These are phyloP conservation scores for Mantis religiosa DNA, from an alignment of 2,888 invertebrate species.

Conservation along the genomic window DNA sequence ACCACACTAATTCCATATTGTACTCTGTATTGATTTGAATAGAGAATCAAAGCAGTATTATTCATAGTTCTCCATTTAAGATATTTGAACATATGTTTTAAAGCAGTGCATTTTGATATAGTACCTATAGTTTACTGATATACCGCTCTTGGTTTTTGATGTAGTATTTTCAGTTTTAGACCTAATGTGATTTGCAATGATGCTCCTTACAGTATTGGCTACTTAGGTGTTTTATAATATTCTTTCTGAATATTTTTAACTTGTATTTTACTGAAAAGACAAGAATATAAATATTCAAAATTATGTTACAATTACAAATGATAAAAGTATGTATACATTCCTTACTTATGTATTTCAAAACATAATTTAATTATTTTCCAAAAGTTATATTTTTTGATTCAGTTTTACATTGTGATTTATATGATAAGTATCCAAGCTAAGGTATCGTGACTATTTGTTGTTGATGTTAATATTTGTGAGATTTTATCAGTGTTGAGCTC, in stretches of 20 bases:
- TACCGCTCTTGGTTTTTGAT: neutral
- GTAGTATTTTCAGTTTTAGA: too few species aligned
- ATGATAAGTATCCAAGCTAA: neutral
- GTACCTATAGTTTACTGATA: too few species aligned
- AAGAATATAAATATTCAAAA: neutral
- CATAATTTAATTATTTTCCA: neutral
- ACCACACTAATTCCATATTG: too few species aligned
- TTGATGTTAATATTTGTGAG: slow-evolving; percentile 19
- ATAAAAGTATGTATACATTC: neutral
- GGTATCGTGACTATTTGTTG: slow-evolving; percentile 10
- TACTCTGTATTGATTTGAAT: too few species aligned
- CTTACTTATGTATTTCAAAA: neutral
- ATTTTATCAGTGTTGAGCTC: slow-evolving; percentile 21
- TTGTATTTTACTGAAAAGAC: neutral
- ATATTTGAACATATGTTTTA: too few species aligned
- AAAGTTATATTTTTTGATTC: neutral
- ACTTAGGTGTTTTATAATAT: neutral
- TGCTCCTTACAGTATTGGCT: neutral
- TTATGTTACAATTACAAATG: neutral
- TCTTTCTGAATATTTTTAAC: neutral
- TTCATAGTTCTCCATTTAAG: too few species aligned
- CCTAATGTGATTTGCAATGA: too few species aligned
- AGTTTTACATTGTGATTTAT: neutral
- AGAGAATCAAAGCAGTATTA: too few species aligned
- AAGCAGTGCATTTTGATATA: too few species aligned